Conservation (phyloP, 1,140 invertebrate species). For the Aphaenogaster rudis region DNA sequence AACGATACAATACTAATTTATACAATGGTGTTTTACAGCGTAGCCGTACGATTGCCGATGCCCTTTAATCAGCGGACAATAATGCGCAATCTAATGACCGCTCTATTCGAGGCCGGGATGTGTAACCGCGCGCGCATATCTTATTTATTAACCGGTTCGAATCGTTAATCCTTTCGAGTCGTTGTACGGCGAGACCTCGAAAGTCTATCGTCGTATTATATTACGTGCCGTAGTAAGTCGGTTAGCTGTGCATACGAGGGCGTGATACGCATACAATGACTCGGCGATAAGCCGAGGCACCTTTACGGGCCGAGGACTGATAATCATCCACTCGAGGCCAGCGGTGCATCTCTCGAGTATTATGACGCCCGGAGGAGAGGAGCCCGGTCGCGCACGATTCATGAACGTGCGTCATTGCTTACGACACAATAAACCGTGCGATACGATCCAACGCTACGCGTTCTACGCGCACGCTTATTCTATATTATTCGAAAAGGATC, state of each 20-base stretch:
- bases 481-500: conserved; percentile 37
- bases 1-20: background rate
- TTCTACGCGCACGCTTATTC: background rate
- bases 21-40: background rate
- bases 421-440: background rate
- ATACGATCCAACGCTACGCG: background rate
- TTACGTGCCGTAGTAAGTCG: conserved; percentile 18
- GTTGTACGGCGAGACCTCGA: background rate
- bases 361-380: background rate
- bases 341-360: background rate
- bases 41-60: background rate
- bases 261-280: conserved; percentile 40
- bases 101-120: background rate
- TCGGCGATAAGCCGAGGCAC: conserved; percentile 27
- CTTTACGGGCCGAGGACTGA: conserved; percentile 36
- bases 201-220: background rate
- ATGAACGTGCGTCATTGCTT: background rate
- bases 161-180: background rate
- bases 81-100: conserved; percentile 23
- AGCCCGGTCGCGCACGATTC: background rate
- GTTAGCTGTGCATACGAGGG: background rate
- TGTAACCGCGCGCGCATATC: background rate
- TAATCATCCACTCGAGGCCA: conserved; percentile 36
- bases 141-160: background rate
- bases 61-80: conserved; percentile 25